Conservation (phyloP, 2,113 vertebrate species). For the Speoplatyrhinus poulsoni region DNA sequence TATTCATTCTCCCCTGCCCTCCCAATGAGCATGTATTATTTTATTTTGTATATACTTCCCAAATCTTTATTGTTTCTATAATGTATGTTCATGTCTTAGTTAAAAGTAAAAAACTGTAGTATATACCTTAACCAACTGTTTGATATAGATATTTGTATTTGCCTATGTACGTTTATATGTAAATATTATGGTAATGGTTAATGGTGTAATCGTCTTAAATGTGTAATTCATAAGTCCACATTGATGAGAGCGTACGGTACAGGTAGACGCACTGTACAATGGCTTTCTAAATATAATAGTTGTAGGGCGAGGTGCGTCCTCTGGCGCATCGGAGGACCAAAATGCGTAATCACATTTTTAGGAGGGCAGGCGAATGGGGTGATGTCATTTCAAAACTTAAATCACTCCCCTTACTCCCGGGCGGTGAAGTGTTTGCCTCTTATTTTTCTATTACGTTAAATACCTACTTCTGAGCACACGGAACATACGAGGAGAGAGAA, state of each 20-base stretch:
- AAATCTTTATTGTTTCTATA: no score
- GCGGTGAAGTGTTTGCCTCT: conserved; percentile 53
- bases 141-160: no score
- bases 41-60: no score
- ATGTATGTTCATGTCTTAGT: no score
- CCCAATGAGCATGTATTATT: no score
- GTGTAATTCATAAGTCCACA: no score
- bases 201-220: not conserved
- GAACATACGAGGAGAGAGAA: conserved; percentile 18
- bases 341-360: conserved; percentile 32
- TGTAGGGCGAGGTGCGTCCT: conserved; percentile 35
- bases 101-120: no score
- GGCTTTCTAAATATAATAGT: no score
- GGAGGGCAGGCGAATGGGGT: conserved; percentile 49
- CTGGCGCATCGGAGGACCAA: conserved; percentile 50
- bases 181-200: not conserved
- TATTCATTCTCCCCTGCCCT: no score
- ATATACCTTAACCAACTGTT: no score
- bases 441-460: conserved; percentile 33
- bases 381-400: conserved; percentile 81
- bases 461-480: conserved; percentile 12
- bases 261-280: not conserved
- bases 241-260: no score
- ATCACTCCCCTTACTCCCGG: conserved; percentile 59
- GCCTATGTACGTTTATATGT: not conserved